A percentile compares a stretch with the other conserved stretches of the same genome.
Conservation (phyloP, 2,888 invertebrate species). For the Metellina segmentata region DNA sequence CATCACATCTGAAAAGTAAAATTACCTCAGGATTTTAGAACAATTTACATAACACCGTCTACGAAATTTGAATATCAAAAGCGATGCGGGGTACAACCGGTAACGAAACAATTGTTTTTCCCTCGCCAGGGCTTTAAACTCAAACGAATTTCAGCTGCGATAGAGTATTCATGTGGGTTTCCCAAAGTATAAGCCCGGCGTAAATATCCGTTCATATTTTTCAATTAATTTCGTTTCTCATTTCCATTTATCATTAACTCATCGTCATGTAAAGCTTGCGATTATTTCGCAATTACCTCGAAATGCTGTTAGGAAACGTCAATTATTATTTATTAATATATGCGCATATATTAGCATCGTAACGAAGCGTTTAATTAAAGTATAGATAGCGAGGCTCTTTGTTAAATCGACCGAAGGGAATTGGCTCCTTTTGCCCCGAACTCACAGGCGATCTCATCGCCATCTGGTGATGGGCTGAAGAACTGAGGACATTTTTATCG, state of each 20-base stretch:
- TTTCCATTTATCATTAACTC: constrained; percentile 72
- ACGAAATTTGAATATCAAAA: constrained; percentile 47
- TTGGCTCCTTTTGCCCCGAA: neutral
- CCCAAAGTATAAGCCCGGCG: neutral
- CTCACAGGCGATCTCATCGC: constrained; percentile 3
- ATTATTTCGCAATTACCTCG: constrained; percentile 71
- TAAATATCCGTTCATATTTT: constrained; percentile 65
- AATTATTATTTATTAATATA: constrained; percentile 75
- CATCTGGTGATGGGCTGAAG: constrained; percentile 39
- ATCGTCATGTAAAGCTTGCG: constrained; percentile 68
- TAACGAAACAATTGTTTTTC: constrained; percentile 48
- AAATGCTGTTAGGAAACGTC: constrained; percentile 66
- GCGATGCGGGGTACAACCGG: neutral
- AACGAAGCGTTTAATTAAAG: constrained; percentile 73
- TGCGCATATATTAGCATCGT: constrained; percentile 72
- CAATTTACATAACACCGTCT: constrained; percentile 10
- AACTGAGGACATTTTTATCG: neutral
- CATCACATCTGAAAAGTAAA: neutral
- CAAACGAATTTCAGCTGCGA: constrained; percentile 45
- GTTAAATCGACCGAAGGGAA: constrained; percentile 51
- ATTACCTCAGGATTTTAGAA: neutral
- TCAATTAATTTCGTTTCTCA: constrained; percentile 69
- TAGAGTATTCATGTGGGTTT: neutral
- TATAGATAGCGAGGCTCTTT: constrained; percentile 60
- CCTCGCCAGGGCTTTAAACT: constrained; percentile 16